phyloP scores from a whole-genome alignment of 2,113 vertebrate species.

The Myotis davidii region DNA sequence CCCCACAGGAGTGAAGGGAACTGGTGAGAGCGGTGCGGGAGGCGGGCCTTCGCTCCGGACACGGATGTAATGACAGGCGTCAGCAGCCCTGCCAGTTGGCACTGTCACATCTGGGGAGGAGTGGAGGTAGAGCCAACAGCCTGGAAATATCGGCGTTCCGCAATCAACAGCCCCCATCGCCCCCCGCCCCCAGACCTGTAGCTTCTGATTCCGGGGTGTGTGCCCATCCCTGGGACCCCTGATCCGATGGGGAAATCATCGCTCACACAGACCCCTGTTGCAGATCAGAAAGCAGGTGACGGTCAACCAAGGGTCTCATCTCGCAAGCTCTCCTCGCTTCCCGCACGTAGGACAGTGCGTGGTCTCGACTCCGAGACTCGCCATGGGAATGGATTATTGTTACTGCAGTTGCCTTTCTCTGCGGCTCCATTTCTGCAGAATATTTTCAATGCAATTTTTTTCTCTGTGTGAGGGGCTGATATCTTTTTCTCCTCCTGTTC shows the following conservation, averaged over 20 bases:
- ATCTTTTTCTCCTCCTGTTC: neutral
- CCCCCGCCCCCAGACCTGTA: neutral
- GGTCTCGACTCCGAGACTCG: neutral
- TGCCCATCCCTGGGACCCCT: neutral
- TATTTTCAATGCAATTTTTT: neutral
- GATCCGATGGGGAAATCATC: neutral
- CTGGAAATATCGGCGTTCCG: slow-evolving; percentile 67
- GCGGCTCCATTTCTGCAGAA: neutral
- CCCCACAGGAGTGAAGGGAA: slow-evolving; percentile 62
- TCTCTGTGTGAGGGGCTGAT: too few species aligned
- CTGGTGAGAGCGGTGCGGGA: slow-evolving; percentile 73
- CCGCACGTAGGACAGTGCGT: neutral
- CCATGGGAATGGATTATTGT: neutral
- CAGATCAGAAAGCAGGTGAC: neutral
- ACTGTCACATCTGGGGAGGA: slow-evolving; percentile 63
- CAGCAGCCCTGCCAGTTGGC: slow-evolving; percentile 73
- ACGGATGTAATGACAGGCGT: slow-evolving; percentile 76
- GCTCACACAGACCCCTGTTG: neutral
- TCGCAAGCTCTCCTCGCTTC: neutral
- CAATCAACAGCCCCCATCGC: slow-evolving; percentile 51
- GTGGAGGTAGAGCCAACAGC: slow-evolving; percentile 63
- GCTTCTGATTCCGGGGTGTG: neutral
- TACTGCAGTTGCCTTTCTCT: neutral
- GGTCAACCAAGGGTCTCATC: too few species aligned
- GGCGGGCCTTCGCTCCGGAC: slow-evolving; percentile 64